Percentiles rank a stretch among this genome's conserved stretches.
phyloP scores from a whole-genome alignment of 2,888 invertebrate species.

The Tryphoninae sp. region DNA sequence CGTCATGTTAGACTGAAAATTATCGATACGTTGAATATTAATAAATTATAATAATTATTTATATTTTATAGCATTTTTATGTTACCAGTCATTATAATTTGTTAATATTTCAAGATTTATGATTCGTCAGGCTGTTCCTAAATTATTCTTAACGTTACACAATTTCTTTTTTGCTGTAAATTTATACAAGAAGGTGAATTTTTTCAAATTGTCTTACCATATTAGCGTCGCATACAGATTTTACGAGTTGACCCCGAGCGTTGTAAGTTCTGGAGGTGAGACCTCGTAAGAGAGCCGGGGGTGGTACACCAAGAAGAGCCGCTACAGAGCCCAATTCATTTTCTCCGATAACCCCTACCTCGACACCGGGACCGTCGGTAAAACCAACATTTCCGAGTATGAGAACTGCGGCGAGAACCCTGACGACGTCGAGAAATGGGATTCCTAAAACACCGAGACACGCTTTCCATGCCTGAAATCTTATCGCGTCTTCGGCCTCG shows the following conservation, averaged over 20 bases:
- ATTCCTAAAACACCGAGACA: conserved; percentile 95
- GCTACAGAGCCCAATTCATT: conserved; percentile 93
- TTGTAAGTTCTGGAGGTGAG: conserved; percentile 92
- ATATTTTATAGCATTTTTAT: background rate
- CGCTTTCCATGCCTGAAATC: conserved; percentile 96
- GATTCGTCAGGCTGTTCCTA: background rate
- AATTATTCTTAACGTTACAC: background rate
- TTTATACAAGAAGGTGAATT: conserved; percentile 7
- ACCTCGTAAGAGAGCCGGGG: conserved; percentile 89
- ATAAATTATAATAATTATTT: conserved; percentile 4
- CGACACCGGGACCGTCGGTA: conserved; percentile 89
- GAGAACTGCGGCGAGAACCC: conserved; percentile 94
- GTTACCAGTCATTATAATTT: background rate
- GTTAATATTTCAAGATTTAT: background rate
- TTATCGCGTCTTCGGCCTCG: conserved; percentile 87
- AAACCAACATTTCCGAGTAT: conserved; percentile 96
- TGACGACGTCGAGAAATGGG: conserved; percentile 95
- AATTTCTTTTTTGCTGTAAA: background rate
- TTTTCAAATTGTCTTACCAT: conserved; percentile 82
- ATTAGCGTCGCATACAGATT: conserved; percentile 91
- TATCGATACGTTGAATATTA: background rate
- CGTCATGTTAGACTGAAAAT: conserved; percentile 88
- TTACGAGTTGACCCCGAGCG: conserved; percentile 89
- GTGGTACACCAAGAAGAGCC: conserved; percentile 90
- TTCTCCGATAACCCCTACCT: conserved; percentile 91